These are phyloP conservation scores for Macrophya annulata DNA, from an alignment of 2,888 invertebrate genomes.

Conservation along the genomic window DNA sequence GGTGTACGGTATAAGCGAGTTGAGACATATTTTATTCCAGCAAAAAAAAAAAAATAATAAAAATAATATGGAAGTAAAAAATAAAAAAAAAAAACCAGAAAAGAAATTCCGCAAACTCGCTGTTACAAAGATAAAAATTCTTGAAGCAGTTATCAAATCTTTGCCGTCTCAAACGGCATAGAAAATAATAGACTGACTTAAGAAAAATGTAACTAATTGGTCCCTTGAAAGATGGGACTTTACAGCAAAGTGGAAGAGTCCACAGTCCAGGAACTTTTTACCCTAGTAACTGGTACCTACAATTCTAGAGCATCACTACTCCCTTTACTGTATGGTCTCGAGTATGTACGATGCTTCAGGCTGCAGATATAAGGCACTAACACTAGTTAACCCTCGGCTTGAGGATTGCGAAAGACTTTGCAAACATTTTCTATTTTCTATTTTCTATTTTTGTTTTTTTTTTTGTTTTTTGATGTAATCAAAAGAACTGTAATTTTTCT, in stretches of 20 bases:
- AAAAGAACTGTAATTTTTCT: conserved; percentile 68
- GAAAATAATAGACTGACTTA: conserved; percentile 54
- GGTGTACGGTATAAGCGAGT: not conserved
- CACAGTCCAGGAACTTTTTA: conserved; percentile 32
- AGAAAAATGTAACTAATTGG: conserved; percentile 78
- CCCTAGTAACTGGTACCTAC: conserved; percentile 72
- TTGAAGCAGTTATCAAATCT: conserved; percentile 21
- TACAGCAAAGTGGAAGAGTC: conserved; percentile 73
- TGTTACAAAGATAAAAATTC: not conserved
- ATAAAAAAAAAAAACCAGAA: not conserved
- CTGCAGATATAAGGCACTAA: conserved; percentile 66
- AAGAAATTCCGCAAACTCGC: not conserved
- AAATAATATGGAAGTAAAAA: no score
- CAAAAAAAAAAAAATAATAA: not conserved
- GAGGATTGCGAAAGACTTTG: conserved; percentile 71
- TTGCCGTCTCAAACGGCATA: conserved; percentile 34
- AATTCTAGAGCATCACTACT: conserved; percentile 74
- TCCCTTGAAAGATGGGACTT: conserved; percentile 73
- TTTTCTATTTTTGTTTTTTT: conserved; percentile 71
- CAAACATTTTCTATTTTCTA: conserved; percentile 8
- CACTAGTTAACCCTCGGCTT: conserved; percentile 76
- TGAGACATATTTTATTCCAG: not conserved
- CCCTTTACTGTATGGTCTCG: conserved; percentile 61
- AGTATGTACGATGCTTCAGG: conserved; percentile 74
- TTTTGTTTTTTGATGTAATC: conserved; percentile 71